Evolutionary conservation across 2,888 invertebrate genomes (phyloP).

Genomic region (Masnerella sp.): DNA sequence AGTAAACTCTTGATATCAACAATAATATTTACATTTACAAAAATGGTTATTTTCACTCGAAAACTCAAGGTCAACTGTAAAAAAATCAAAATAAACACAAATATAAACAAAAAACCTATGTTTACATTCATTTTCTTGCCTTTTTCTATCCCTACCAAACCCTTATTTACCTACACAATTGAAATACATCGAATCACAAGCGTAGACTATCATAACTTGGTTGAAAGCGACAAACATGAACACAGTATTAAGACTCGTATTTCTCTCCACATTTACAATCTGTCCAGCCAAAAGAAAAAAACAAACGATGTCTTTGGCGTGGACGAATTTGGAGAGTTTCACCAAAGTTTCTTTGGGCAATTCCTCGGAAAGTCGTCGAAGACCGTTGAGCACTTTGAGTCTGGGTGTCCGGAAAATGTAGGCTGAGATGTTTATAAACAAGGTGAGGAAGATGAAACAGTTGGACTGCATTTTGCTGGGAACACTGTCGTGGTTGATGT

Average conservation of each 20-base stretch:
- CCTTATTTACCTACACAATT: too few species aligned
- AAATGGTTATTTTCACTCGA: too few species aligned
- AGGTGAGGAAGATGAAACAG: slow-evolving; percentile 60
- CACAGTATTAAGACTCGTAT: neutral
- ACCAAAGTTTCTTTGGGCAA: slow-evolving; percentile 59
- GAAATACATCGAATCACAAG: slow-evolving; percentile 65
- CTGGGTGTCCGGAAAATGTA: slow-evolving; percentile 51
- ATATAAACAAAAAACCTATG: too few species aligned
- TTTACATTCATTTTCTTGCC: too few species aligned
- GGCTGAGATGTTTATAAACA: slow-evolving; percentile 49
- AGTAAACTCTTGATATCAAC: too few species aligned
- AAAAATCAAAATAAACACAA: too few species aligned
- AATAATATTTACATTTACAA: too few species aligned
- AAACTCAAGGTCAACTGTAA: too few species aligned
- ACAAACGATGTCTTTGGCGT: slow-evolving; percentile 64
- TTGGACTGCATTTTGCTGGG: slow-evolving; percentile 35
- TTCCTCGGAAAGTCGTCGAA: slow-evolving; percentile 58
- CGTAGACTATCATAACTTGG: slow-evolving; percentile 61
- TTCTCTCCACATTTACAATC: slow-evolving; percentile 46
- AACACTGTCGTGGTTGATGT: neutral
- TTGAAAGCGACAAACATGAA: slow-evolving; percentile 47
- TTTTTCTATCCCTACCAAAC: too few species aligned
- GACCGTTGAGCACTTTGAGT: slow-evolving; percentile 59
- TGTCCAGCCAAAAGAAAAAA: slow-evolving; percentile 63
- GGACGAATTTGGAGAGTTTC: slow-evolving; percentile 60